These are phyloP conservation scores for Caenorhabditis wallacei DNA, from an alignment of 2,888 invertebrate species.

Conservation along the genomic window DNA sequence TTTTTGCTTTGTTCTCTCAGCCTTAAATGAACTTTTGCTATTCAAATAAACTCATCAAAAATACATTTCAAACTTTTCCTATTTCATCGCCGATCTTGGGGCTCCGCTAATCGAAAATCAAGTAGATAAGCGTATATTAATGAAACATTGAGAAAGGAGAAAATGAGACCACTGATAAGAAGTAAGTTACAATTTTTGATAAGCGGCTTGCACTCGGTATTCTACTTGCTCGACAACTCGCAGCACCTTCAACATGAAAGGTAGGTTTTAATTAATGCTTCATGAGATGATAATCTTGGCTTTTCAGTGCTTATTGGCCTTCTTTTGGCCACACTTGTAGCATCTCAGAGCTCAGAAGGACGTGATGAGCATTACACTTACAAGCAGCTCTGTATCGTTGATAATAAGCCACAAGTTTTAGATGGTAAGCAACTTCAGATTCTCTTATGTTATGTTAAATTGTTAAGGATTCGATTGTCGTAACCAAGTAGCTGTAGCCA, in stretches of 20 bases:
- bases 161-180: constrained; percentile 29
- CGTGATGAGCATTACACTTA: constrained; percentile 77
- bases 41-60: not conserved
- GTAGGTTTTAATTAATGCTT: constrained; percentile 10
- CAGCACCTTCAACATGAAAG: constrained; percentile 51
- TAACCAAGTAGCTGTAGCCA: constrained; percentile 78
- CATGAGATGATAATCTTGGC: not conserved
- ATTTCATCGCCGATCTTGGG: constrained; percentile 27
- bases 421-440: constrained; percentile 68
- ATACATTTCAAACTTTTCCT: not conserved
- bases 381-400: constrained; percentile 79
- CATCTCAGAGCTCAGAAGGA: constrained; percentile 67
- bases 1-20: constrained; percentile 4
- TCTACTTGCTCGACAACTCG: constrained; percentile 32
- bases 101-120: constrained; percentile 25
- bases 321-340: constrained; percentile 6
- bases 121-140: constrained; percentile 35
- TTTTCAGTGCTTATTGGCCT: constrained; percentile 40
- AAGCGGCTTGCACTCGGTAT: constrained; percentile 39
- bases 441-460: not conserved
- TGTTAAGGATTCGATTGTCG: constrained; percentile 75
- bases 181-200: constrained; percentile 35
- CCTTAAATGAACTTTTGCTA: not conserved
- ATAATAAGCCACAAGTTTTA: constrained; percentile 72
- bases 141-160: constrained; percentile 21